Percentiles rank a stretch among this genome's conserved stretches.
These are phyloP conservation scores for Aldrovandia affinis DNA, from an alignment of 2,797 vertebrate species.

Conservation along the genomic window DNA sequence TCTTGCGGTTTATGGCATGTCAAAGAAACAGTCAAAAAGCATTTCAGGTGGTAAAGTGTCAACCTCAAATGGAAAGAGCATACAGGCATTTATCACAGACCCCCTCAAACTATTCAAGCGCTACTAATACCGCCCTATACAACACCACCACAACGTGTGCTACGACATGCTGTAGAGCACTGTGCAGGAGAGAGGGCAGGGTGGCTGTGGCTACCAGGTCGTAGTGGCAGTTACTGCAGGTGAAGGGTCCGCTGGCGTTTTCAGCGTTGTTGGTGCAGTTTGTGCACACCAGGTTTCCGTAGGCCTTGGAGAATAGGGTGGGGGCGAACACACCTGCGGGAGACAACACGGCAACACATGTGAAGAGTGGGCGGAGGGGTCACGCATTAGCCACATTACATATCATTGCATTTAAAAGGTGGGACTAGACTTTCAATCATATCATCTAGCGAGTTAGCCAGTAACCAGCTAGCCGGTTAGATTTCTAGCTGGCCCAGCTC, in stretches of 20 bases:
- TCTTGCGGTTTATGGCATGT: not conserved
- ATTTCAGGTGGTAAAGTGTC: not conserved
- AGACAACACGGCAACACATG: not conserved
- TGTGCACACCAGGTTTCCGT: slow-evolving; percentile 83
- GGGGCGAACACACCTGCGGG: slow-evolving; percentile 85
- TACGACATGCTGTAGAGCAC: not conserved
- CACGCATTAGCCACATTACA: not conserved
- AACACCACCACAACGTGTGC: not conserved
- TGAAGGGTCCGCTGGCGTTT: slow-evolving; percentile 72
- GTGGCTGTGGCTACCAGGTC: slow-evolving; percentile 73
- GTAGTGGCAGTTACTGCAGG: slow-evolving; percentile 84
- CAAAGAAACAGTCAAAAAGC: not conserved
- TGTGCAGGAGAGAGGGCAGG: not conserved
- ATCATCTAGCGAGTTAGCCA: too few species aligned
- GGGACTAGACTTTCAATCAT: too few species aligned
- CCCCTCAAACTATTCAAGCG: not conserved
- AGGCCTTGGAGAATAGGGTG: slow-evolving; percentile 88
- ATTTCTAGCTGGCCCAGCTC: too few species aligned
- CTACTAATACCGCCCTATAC: not conserved
- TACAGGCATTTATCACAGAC: not conserved
- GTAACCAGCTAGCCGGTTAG: too few species aligned
- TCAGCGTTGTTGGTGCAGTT: slow-evolving; percentile 73
- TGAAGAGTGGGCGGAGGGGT: not conserved
- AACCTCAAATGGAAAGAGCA: not conserved
- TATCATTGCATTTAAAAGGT: not conserved